Evolutionary conservation across 1,140 invertebrate genomes (phyloP).

Genomic region (Eurytemora carolleeae): DNA sequence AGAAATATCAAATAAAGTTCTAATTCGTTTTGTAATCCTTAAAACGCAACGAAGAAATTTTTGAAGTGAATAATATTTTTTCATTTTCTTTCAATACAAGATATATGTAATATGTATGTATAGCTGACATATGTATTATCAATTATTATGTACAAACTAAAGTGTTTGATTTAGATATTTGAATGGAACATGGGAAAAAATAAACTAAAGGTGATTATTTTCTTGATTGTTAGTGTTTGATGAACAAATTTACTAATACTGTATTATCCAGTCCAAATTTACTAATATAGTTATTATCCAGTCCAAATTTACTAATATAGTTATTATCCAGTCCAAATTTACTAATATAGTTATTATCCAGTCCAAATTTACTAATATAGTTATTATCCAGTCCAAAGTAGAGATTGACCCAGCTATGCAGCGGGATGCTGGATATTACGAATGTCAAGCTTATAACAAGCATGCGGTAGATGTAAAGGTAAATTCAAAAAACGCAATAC

Average conservation of each 20-base stretch:
- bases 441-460: constrained; percentile 53
- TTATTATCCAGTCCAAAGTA: constrained; percentile 26
- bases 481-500: no score
- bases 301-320: no score
- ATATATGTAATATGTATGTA: not conserved
- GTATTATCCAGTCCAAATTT: no score
- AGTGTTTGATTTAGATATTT: constrained; percentile 25
- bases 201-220: constrained; percentile 31
- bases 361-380: no score
- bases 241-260: no score
- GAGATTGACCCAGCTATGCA: constrained; percentile 38
- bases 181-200: constrained; percentile 30
- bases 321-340: no score
- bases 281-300: no score
- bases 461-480: constrained; percentile 39
- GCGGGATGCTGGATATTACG: constrained; percentile 29
- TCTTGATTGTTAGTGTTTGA: no score
- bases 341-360: no score
- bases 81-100: not conserved
- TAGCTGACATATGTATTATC: not conserved
- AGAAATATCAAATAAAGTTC: not conserved
- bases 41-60: no score
- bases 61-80: not conserved
- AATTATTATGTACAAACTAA: not conserved
- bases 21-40: not conserved